phyloP scores from a whole-genome alignment of 2,888 invertebrate genomes.

The Lochmaea capreae region DNA sequence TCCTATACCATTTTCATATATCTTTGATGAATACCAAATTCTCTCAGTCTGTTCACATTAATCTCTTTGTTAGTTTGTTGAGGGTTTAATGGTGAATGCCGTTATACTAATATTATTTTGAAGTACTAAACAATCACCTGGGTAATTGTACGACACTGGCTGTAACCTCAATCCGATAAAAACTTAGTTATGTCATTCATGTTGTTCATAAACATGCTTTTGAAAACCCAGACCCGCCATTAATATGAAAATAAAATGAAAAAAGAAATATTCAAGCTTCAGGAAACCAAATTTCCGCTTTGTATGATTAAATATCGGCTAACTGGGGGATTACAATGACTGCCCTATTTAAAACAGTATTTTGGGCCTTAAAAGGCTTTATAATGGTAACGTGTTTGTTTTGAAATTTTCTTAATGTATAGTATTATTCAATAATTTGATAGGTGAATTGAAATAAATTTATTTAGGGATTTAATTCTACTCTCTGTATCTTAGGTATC shows the following conservation, averaged over 20 bases:
- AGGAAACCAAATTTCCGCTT: constrained; percentile 11
- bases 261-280: constrained; percentile 7
- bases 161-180: not conserved
- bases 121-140: too few relatives aligned
- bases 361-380: constrained; percentile 9
- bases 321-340: constrained; percentile 15
- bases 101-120: too few relatives aligned
- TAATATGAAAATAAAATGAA: constrained; percentile 6
- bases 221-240: not conserved
- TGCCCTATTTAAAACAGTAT: constrained; percentile 7
- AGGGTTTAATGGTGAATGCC: too few relatives aligned
- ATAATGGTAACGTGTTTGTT: not conserved
- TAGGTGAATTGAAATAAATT: not conserved
- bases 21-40: too few relatives aligned
- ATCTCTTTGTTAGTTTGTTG: too few relatives aligned
- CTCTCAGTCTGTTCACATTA: too few relatives aligned
- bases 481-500: not conserved
- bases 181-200: not conserved
- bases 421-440: not conserved
- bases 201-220: not conserved
- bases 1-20: too few relatives aligned
- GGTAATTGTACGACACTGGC: not conserved
- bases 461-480: not conserved
- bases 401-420: not conserved
- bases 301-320: constrained; percentile 18